A percentile compares a stretch with the other conserved stretches of the same genome.
phyloP scores from a whole-genome alignment of 2,797 vertebrate species.

The Erethizon dorsatum region DNA sequence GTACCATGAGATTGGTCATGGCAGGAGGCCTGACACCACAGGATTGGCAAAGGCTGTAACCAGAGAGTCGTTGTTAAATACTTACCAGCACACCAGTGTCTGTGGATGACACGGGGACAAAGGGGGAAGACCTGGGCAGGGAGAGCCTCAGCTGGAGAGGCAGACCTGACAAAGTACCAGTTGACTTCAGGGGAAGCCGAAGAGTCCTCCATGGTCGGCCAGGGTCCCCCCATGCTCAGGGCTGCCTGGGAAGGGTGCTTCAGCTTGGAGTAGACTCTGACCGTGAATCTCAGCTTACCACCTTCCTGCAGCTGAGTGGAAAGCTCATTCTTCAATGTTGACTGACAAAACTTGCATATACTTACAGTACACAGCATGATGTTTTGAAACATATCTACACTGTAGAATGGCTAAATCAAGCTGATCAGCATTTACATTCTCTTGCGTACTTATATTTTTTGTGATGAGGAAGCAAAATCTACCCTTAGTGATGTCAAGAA shows the following conservation, averaged over 20 bases:
- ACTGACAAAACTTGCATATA: not conserved
- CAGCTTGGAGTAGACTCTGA: not conserved
- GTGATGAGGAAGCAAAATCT: not conserved
- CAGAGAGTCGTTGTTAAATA: not conserved
- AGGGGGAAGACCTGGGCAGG: not conserved
- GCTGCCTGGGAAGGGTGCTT: too few species aligned
- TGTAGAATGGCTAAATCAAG: not conserved
- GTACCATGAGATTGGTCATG: not conserved
- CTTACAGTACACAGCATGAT: not conserved
- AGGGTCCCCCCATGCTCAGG: too few species aligned
- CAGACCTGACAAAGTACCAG: not conserved
- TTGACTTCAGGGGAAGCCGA: not conserved
- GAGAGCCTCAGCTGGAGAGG: not conserved
- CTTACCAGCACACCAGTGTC: not conserved
- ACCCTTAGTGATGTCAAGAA: not conserved
- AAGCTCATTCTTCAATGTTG: not conserved
- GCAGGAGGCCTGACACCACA: not conserved
- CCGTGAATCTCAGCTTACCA: not conserved
- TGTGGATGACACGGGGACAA: not conserved
- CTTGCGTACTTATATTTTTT: not conserved
- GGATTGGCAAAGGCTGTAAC: not conserved
- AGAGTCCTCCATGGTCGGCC: too few species aligned
- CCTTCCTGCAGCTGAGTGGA: not conserved
- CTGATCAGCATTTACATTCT: not conserved
- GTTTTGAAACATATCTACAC: not conserved